Conservation (phyloP, 2,888 invertebrate genomes). For the Rugalucina vietnamica region DNA sequence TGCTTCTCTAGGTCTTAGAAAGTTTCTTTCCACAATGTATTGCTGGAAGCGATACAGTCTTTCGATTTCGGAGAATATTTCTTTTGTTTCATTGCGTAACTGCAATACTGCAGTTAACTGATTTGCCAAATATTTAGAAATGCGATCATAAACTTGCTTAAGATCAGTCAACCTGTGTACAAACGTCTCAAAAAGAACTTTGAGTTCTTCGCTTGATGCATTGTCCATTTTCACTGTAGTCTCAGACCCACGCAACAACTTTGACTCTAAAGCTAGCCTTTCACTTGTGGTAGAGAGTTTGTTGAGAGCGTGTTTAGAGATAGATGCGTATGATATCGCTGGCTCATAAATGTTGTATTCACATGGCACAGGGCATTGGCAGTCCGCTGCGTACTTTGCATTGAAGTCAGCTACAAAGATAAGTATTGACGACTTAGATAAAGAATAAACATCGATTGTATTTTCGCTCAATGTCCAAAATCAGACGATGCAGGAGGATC, state of each 20-base stretch:
- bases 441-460: no score
- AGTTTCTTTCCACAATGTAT: constrained; percentile 71
- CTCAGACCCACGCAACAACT: constrained; percentile 62
- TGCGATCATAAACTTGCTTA: constrained; percentile 43
- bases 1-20: constrained; percentile 71
- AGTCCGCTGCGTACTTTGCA: constrained; percentile 27
- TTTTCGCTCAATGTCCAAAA: no score
- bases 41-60: constrained; percentile 69
- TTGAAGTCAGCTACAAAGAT: no score
- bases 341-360: constrained; percentile 72
- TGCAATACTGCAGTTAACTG: constrained; percentile 45
- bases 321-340: constrained; percentile 74
- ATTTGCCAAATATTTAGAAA: constrained; percentile 48
- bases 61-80: constrained; percentile 56
- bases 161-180: constrained; percentile 37
- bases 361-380: constrained; percentile 76
- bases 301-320: constrained; percentile 69
- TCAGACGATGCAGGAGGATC: no score
- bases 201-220: constrained; percentile 51
- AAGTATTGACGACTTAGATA: no score
- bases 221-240: constrained; percentile 68
- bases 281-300: constrained; percentile 59
- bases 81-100: constrained; percentile 45
- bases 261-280: constrained; percentile 42
- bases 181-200: constrained; percentile 30